Percentiles rank a stretch among this genome's conserved stretches.
Conservation (phyloP, 2,888 invertebrate genomes). For the Ophioninae sp. region DNA sequence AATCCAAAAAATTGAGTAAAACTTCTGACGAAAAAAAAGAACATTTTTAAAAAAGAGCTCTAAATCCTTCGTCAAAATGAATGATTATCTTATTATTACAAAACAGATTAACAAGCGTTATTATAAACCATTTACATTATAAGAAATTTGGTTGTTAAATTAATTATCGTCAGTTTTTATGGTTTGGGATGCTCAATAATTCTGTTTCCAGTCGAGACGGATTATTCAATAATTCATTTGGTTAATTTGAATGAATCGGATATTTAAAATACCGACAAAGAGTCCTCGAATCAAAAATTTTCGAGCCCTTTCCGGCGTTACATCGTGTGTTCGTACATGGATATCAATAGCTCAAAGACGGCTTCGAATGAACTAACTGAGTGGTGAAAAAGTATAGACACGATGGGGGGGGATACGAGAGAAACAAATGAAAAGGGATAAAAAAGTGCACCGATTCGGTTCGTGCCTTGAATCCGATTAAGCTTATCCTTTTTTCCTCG, state of each 20-base stretch:
- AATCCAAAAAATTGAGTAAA: too few relatives aligned
- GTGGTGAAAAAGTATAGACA: conserved; percentile 4
- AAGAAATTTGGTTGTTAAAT: too few relatives aligned
- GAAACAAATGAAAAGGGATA: conserved; percentile 36
- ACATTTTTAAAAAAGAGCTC: too few relatives aligned
- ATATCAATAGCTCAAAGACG: conserved; percentile 9
- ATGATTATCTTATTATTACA: too few relatives aligned
- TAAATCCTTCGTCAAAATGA: too few relatives aligned
- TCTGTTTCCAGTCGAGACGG: conserved; percentile 26
- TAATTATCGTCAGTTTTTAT: too few relatives aligned
- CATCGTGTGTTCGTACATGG: conserved; percentile 17
- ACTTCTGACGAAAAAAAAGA: too few relatives aligned
- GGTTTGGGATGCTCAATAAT: not conserved
- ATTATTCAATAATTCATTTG: conserved; percentile 19
- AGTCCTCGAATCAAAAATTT: conserved; percentile 4
- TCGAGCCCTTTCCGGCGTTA: conserved; percentile 39
- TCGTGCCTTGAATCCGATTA: conserved; percentile 58
- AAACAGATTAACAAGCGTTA: too few relatives aligned
- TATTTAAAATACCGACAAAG: not conserved
- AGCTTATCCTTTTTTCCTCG: conserved; percentile 38
- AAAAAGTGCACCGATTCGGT: conserved; percentile 57
- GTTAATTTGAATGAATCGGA: conserved; percentile 37
- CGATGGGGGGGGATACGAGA: conserved; percentile 25
- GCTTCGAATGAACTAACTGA: conserved; percentile 20
- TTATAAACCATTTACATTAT: too few relatives aligned